A percentile compares a stretch with the other conserved stretches of the same genome.
Evolutionary conservation across 2,888 invertebrate genomes (phyloP).

Genomic region (Eudemis profundana): DNA sequence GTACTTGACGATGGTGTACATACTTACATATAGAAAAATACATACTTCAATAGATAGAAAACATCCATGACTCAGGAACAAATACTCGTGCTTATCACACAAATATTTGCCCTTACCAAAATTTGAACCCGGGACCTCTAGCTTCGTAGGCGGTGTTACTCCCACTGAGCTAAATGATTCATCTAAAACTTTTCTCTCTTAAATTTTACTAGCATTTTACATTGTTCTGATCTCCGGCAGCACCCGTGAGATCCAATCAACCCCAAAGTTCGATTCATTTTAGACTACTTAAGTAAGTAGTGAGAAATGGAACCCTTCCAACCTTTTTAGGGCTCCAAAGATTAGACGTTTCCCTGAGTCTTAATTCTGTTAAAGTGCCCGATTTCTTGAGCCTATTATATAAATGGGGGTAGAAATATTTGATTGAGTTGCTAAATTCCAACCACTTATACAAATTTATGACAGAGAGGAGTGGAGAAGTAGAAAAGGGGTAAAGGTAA

Average conservation of each 20-base stretch:
- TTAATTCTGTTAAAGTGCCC: constrained; percentile 27
- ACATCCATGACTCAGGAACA: no score
- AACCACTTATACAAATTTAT: no score
- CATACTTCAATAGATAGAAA: no score
- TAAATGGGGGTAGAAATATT: constrained; percentile 6
- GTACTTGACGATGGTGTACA: no score
- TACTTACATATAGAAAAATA: no score
- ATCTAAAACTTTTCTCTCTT: background rate
- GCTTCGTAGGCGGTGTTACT: no score
- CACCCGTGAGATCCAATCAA: constrained; percentile 30
- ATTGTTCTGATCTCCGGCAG: background rate
- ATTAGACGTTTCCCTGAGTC: constrained; percentile 21
- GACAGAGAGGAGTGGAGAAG: no score
- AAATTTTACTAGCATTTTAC: background rate
- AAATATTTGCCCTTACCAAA: no score
- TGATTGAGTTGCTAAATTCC: background rate
- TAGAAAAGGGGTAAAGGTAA: no score
- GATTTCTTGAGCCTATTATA: constrained; percentile 24
- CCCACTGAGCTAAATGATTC: no score
- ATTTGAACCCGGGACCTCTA: no score
- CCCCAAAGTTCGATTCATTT: constrained; percentile 32
- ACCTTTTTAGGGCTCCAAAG: constrained; percentile 32
- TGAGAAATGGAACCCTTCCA: constrained; percentile 35
- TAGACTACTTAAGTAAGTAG: constrained; percentile 37
- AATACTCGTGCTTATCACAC: no score